Base-by-base conservation (phyloP, 2,888 invertebrate species). In the Macroteleia sp. region DNA sequence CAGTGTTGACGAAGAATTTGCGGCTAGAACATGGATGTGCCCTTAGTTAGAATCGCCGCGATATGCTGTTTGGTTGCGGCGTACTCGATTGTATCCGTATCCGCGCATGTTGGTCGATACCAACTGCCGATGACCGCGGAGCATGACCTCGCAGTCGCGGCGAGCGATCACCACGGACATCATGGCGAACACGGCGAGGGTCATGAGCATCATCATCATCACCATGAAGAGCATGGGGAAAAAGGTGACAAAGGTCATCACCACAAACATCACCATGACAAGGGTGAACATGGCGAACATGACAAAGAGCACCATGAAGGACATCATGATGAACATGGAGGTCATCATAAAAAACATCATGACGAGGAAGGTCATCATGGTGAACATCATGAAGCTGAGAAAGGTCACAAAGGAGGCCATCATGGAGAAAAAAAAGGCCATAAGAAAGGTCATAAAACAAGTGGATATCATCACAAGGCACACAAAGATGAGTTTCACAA, bases 401-500 rank as follows among this genome's bases (percentile, higher is more conserved):
- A 96, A 79, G 95, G 95, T 12, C 95, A 96, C 88, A 96, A 96
- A 87, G 96, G 95, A 3, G 95, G 96, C 85, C 96, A 96, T 87
- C 96, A 96, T 85, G 96, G 96, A 1, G 96, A 96, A 91, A 96
- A 96, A 86, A 96, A 96, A 86, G 96, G 96, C 0, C 78, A 79
- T 46, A 79, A 79, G 17, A 95, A 95, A 94, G 86, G 95, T 0
- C 83, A 96, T 79, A 96, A 96, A 87, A 96, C 96, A n/a, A 94
- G 96, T 71, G 96, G 96, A 5, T 96, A 94, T 90, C 97, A 97
- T 86, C 96, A 96, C 91, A 96, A 96, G 87, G 95, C 96, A 34
- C 96, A 96, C 91, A 97, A 97, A 89, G 97, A 97, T 86, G 97
- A 97, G 88, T 96, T 95, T 88, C 95, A 96, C 86, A 97, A 97